These are phyloP conservation scores for Erannis defoliaria DNA, from an alignment of 2,888 invertebrate species.

Conservation along the genomic window DNA sequence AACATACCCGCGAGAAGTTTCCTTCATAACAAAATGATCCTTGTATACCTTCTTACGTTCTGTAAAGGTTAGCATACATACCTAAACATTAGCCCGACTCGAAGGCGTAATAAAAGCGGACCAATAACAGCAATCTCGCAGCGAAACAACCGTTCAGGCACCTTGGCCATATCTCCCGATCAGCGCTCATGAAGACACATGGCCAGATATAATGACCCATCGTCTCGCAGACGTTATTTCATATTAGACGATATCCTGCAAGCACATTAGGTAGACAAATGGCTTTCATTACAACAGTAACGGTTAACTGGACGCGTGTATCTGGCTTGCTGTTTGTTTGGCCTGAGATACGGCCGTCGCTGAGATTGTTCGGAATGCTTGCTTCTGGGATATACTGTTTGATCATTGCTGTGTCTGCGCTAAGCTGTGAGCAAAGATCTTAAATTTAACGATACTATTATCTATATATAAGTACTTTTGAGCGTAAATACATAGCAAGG, in stretches of 20 bases:
- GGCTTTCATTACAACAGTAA: conserved; percentile 70
- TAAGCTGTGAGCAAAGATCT: no score
- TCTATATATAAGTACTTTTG: no score
- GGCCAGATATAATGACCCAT: conserved; percentile 66
- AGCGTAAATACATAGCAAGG: no score
- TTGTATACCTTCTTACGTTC: no score
- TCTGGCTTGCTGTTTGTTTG: conserved; percentile 41
- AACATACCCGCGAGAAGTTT: no score
- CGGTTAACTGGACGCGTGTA: conserved; percentile 50
- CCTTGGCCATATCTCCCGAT: conserved; percentile 71
- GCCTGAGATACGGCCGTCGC: conserved; percentile 1
- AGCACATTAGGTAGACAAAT: conserved; percentile 78
- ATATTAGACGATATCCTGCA: conserved; percentile 77
- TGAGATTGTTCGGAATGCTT: neutral
- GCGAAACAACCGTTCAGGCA: conserved; percentile 36
- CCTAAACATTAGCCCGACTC: conserved; percentile 10
- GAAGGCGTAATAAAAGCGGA: conserved; percentile 20
- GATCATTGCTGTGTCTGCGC: neutral
- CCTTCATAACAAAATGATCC: no score
- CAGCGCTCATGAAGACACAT: conserved; percentile 71
- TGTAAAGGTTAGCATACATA: no score
- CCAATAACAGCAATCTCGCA: conserved; percentile 21
- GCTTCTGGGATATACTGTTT: conserved; percentile 9
- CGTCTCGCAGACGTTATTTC: conserved; percentile 71
- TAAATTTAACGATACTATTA: no score